Percentiles rank a stretch among this genome's conserved stretches.
These are phyloP conservation scores for Subacronicta megacephala DNA, from an alignment of 2,888 invertebrate genomes.

Conservation along the genomic window DNA sequence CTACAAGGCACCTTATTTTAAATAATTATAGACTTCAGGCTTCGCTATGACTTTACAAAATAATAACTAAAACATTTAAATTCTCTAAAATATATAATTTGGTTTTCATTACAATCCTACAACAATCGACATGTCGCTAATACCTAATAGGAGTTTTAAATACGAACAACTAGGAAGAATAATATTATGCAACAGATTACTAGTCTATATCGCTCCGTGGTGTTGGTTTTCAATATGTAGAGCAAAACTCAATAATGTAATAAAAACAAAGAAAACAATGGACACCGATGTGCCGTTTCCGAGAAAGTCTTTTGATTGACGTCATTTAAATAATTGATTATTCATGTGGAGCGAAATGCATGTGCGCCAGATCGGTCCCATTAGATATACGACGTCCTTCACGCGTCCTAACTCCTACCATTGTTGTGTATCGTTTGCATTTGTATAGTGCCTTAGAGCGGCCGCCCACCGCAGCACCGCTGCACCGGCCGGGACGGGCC, in stretches of 20 bases:
- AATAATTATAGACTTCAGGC: slow-evolving; percentile 88
- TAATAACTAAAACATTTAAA: slow-evolving; percentile 87
- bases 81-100: slow-evolving; percentile 89
- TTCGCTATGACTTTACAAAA: slow-evolving; percentile 88
- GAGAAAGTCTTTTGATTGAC: slow-evolving; percentile 82
- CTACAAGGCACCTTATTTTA: slow-evolving; percentile 88
- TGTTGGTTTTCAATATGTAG: slow-evolving; percentile 74
- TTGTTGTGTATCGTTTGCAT: slow-evolving; percentile 87
- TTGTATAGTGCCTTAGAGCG: slow-evolving; percentile 82
- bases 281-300: slow-evolving; percentile 68
- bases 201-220: slow-evolving; percentile 76
- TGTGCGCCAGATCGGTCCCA: slow-evolving; percentile 83
- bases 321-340: slow-evolving; percentile 88
- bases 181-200: slow-evolving; percentile 89
- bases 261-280: slow-evolving; percentile 67
- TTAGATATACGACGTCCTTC: slow-evolving; percentile 88
- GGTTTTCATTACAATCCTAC: slow-evolving; percentile 88
- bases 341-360: slow-evolving; percentile 86
- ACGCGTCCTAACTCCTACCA: slow-evolving; percentile 89
- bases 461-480: slow-evolving; percentile 74
- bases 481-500: slow-evolving; percentile 58
- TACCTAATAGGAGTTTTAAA: slow-evolving; percentile 88
- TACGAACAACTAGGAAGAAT: slow-evolving; percentile 88
- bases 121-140: slow-evolving; percentile 86
- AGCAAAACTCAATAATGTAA: slow-evolving; percentile 52